Conservation (phyloP, 2,797 vertebrate species). For the Poecilia picta region DNA sequence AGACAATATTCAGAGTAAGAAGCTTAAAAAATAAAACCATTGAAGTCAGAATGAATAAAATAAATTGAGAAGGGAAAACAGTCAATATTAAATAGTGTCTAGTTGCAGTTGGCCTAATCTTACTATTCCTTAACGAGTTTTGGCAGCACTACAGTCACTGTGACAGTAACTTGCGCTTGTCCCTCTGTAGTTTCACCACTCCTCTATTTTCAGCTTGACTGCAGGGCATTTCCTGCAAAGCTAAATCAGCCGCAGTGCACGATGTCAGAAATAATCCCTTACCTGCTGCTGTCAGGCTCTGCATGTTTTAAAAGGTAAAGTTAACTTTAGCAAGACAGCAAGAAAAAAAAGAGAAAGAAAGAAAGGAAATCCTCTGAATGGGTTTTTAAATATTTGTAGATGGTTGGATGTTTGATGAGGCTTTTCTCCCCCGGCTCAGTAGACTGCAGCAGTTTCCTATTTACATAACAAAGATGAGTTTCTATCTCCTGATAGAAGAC, state of each 20-base stretch:
- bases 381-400: constrained; percentile 2
- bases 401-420: neutral
- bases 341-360: neutral
- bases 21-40: neutral
- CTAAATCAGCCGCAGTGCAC: constrained; percentile 19
- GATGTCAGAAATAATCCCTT: constrained; percentile 8
- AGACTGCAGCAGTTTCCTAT: neutral
- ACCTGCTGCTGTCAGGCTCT: constrained; percentile 14
- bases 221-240: constrained; percentile 7
- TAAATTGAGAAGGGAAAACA: constrained; percentile 38
- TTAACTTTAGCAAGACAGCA: neutral
- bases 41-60: neutral
- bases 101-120: constrained; percentile 32
- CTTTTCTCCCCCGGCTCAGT: neutral
- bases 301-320: constrained; percentile 4
- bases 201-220: constrained; percentile 16
- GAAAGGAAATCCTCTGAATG: neutral
- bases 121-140: constrained; percentile 16
- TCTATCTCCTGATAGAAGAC: neutral
- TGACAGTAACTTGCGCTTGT: neutral
- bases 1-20: neutral
- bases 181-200: constrained; percentile 1
- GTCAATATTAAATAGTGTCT: constrained; percentile 28
- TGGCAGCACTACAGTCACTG: constrained; percentile 21
- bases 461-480: neutral